Conservation (phyloP, 2,888 invertebrate genomes). For the Caenorhabditis sp. region DNA sequence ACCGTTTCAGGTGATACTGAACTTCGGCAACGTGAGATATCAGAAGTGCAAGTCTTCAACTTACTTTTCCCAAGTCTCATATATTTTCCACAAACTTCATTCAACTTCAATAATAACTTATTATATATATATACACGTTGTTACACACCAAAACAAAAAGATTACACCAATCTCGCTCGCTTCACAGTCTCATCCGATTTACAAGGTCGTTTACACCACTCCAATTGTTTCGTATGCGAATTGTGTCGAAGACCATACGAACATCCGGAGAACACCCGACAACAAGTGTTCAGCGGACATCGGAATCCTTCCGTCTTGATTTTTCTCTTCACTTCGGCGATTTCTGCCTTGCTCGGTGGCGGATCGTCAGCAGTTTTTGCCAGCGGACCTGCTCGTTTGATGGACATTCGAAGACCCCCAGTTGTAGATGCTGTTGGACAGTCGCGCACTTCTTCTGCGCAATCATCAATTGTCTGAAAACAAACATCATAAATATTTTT, state of each 20-base stretch:
- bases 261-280: constrained; percentile 43
- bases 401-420: neutral
- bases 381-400: neutral
- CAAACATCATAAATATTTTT: no score
- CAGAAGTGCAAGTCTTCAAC: no score
- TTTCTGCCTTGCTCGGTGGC: constrained; percentile 47
- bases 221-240: constrained; percentile 49
- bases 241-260: constrained; percentile 61
- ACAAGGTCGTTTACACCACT: constrained; percentile 66
- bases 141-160: neutral
- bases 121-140: no score
- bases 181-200: neutral
- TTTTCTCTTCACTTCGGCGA: constrained; percentile 43
- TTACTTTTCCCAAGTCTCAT: no score
- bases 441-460: constrained; percentile 35
- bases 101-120: no score
- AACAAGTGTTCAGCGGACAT: constrained; percentile 58
- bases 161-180: neutral
- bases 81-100: no score
- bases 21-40: no score
- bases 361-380: neutral
- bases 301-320: constrained; percentile 48
- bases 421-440: neutral
- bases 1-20: no score
- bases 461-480: constrained; percentile 38